These are phyloP conservation scores for Decapterus maruadsi DNA, from an alignment of 2,797 vertebrate genomes.

Conservation along the genomic window DNA sequence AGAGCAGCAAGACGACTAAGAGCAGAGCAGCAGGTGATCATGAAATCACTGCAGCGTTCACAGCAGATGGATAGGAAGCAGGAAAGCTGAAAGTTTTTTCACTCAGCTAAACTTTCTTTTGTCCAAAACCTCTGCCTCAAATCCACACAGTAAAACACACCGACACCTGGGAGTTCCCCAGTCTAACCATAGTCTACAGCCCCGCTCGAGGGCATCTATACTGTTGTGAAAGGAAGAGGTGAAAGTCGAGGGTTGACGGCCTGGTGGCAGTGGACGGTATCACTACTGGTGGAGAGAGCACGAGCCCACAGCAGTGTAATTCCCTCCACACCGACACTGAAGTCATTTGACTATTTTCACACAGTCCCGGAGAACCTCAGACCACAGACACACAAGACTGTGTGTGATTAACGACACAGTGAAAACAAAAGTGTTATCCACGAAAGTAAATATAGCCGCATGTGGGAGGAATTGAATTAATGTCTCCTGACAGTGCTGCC, in stretches of 20 bases:
- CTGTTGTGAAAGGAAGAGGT: constrained; percentile 3
- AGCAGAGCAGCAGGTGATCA: constrained; percentile 72
- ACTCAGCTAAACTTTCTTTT: constrained; percentile 5
- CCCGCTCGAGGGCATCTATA: constrained; percentile 32
- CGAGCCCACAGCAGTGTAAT: not conserved
- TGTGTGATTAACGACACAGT: constrained; percentile 24
- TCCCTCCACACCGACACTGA: not conserved
- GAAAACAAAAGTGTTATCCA: constrained; percentile 32
- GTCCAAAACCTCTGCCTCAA: not conserved
- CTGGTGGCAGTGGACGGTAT: constrained; percentile 3
- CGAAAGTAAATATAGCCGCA: constrained; percentile 26
- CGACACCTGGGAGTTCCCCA: constrained; percentile 28
- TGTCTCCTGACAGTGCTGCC: constrained; percentile 11
- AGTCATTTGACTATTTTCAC: constrained; percentile 17
- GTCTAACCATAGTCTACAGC: constrained; percentile 24
- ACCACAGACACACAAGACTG: not conserved
- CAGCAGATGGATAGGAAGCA: constrained; percentile 50
- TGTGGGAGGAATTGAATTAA: constrained; percentile 18
- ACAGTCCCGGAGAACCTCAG: not conserved
- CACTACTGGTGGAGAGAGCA: not conserved
- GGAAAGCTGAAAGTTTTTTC: not conserved
- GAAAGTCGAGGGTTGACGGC: constrained; percentile 33
- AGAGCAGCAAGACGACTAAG: constrained; percentile 39
- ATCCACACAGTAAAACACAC: not conserved
- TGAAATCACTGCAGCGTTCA: constrained; percentile 47